Base-by-base conservation (phyloP, 2,888 invertebrate genomes). In the Trachelus tabidus region DNA sequence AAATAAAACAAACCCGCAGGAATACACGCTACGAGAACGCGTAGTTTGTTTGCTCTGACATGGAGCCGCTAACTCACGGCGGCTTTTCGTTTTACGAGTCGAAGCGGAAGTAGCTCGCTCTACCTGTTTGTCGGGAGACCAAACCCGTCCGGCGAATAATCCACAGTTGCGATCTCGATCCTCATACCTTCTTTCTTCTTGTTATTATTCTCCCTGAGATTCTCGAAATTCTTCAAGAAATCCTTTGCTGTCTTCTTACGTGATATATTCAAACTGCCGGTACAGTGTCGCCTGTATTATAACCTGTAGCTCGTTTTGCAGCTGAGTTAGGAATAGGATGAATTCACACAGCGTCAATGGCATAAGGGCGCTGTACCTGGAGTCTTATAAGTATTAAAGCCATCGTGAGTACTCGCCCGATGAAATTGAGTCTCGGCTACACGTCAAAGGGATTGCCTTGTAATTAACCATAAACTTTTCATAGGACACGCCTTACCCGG, bases 401-500 rank as follows among this genome's bases (percentile, higher is more conserved):
- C 56, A 9, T 9, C 56, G 9, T 56, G 56, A 56, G 71, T 71
- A 31, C 11, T 30, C 71, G 30, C 30, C 12, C 71, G 33, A 34
- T 34, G 71, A 71, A 71, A 71, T 71, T 71, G 71, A 71, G 71
- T 71, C 71, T 30, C 71, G 31, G 15, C 30, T 30, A 31, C 71
- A 34, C 71, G 71, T 71, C 71, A 31, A 71, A 33, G 15, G 34
- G 34, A 23, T 23, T 31, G 71, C 31, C 71, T 71, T 71, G 71
- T 71, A 71, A 71, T 71, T 71, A 71, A 71, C 71, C 33, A 71
- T 71, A 30, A 71, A 71, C 71, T 71, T 71, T 71, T 30, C 71
- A 34, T 23, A 23, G 71, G 71, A 71, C 23, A 71, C 31, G 71
- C 33, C 71, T 71, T 34, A 33, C 23, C 30, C 71, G 30, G 71